Evolutionary conservation across 2,888 invertebrate species (phyloP).

Genomic region (Hemithea aestivaria): DNA sequence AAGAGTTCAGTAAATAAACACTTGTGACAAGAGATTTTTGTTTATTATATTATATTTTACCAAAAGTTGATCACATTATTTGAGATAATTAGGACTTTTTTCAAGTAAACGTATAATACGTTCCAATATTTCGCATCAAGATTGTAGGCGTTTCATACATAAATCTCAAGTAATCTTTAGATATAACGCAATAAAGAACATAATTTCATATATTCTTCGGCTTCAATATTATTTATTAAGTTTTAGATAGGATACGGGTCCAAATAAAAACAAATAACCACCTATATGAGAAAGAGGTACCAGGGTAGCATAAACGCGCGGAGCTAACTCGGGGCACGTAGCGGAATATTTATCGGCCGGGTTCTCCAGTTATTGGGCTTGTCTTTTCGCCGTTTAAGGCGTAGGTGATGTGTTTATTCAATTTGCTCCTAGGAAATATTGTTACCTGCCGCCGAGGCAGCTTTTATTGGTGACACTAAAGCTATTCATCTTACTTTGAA

Average conservation of each 20-base stretch:
- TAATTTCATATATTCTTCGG: constrained; percentile 2
- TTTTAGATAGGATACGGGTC: background rate
- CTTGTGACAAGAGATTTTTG: too few relatives aligned
- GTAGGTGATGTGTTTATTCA: constrained; percentile 74
- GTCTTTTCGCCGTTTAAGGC: constrained; percentile 73
- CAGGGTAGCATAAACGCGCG: constrained; percentile 55
- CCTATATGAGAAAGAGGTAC: constrained; percentile 45
- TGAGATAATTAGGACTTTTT: too few relatives aligned
- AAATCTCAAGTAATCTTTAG: too few relatives aligned
- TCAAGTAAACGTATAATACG: too few relatives aligned
- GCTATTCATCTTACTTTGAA: constrained; percentile 5
- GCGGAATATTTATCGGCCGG: constrained; percentile 66
- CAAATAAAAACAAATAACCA: constrained; percentile 43
- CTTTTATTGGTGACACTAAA: constrained; percentile 45
- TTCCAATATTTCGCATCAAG: too few relatives aligned
- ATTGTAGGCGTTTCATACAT: too few relatives aligned
- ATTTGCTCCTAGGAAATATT: constrained; percentile 69
- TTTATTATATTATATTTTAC: too few relatives aligned
- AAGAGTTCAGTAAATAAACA: too few relatives aligned
- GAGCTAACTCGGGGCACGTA: constrained; percentile 42
- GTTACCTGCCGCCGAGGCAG: constrained; percentile 55
- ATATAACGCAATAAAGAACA: background rate
- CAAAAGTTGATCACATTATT: too few relatives aligned
- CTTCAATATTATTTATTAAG: constrained; percentile 1
- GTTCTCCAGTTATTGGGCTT: constrained; percentile 65